Conservation (phyloP, 2,888 invertebrate genomes). For the Tetrapedia diversipes region DNA sequence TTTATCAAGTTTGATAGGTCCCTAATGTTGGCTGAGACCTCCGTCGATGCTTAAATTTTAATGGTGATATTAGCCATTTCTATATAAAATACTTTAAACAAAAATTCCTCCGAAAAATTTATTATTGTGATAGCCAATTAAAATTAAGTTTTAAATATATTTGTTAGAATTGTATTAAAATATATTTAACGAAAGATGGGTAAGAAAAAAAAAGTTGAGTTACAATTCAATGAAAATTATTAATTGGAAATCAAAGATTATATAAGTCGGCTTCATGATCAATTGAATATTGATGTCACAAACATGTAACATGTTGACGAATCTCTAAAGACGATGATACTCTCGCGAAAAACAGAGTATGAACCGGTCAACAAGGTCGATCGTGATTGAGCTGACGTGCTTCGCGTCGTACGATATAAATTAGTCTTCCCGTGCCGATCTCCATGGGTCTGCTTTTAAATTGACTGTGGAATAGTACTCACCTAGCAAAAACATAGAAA, state of each 20-base stretch:
- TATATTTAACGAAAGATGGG: neutral
- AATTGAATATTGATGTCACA: slow-evolving; percentile 29
- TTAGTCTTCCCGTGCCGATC: slow-evolving; percentile 68
- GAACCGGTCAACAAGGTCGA: slow-evolving; percentile 76
- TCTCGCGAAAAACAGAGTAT: slow-evolving; percentile 74
- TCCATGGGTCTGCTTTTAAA: slow-evolving; percentile 56
- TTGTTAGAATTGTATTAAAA: neutral
- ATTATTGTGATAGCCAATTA: neutral
- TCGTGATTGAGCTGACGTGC: slow-evolving; percentile 72
- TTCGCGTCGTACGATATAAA: slow-evolving; percentile 68
- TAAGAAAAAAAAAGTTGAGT: neutral
- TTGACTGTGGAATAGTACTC: slow-evolving; percentile 35
- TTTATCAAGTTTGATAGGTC: slow-evolving; percentile 67
- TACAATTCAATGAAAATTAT: neutral
- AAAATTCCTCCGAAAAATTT: neutral
- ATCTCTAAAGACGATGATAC: slow-evolving; percentile 56
- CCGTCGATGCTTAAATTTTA: slow-evolving; percentile 59
- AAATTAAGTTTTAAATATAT: neutral
- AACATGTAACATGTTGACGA: slow-evolving; percentile 26
- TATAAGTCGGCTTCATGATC: neutral
- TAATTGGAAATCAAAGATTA: neutral
- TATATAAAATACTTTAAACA: neutral
- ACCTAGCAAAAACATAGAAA: neutral
- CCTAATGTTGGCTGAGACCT: slow-evolving; percentile 63
- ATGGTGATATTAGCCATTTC: slow-evolving; percentile 21